Conservation (phyloP, 2,113 vertebrate species). For the Caracal caracal region DNA sequence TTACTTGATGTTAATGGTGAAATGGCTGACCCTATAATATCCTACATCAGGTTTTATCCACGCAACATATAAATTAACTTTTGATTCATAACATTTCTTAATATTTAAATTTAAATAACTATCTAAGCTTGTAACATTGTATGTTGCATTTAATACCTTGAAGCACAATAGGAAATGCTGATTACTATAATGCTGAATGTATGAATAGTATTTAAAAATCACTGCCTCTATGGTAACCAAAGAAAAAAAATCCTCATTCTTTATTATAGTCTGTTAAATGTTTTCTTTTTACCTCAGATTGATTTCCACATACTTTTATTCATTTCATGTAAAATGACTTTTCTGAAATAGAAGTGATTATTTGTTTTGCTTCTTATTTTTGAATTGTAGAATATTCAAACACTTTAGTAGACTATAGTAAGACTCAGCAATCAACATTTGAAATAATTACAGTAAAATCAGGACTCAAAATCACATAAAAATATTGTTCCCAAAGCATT, state of each 20-base stretch:
- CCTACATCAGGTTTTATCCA: slow-evolving; percentile 42
- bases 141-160: slow-evolving; percentile 76
- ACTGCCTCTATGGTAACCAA: slow-evolving; percentile 73
- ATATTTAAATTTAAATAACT: slow-evolving; percentile 76
- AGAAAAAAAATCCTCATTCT: slow-evolving; percentile 35
- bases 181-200: slow-evolving; percentile 77
- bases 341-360: slow-evolving; percentile 70
- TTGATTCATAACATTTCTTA: slow-evolving; percentile 77
- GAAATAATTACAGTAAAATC: slow-evolving; percentile 68
- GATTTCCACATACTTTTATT: slow-evolving; percentile 73
- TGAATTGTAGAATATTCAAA: slow-evolving; percentile 61
- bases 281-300: slow-evolving; percentile 67
- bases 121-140: slow-evolving; percentile 61
- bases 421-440: slow-evolving; percentile 58
- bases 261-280: slow-evolving; percentile 65
- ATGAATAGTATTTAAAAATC: slow-evolving; percentile 77
- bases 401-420: slow-evolving; percentile 54
- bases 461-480: slow-evolving; percentile 1
- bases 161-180: slow-evolving; percentile 69
- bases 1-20: slow-evolving; percentile 57
- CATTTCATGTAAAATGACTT: slow-evolving; percentile 58
- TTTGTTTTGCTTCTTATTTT: slow-evolving; percentile 63
- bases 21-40: slow-evolving; percentile 45
- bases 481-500: slow-evolving; percentile 32
- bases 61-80: slow-evolving; percentile 72